Base-by-base conservation (phyloP, 2,797 vertebrate genomes). In the Notolepis coatsorum region DNA sequence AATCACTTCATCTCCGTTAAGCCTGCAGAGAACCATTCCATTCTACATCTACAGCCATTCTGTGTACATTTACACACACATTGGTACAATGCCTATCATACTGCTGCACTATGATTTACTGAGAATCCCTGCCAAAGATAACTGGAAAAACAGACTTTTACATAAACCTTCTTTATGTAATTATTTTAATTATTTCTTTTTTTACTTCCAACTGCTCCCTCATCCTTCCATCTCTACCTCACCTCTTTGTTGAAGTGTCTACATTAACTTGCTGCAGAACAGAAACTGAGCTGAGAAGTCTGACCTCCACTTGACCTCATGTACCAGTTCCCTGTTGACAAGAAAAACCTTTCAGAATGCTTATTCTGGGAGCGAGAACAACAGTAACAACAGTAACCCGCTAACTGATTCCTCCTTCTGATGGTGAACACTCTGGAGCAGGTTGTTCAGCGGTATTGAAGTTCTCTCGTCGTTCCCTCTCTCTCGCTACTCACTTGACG, bases 401-500 rank as follows among this genome's bases (percentile, higher is more conserved):
- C n/a, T n/a, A n/a, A n/a, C n/a, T n/a, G n/a, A n/a, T n/a, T n/a
- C n/a, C n/a, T n/a, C n/a, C n/a, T 23, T 10, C 10, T 12, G 17
- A 4, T 33, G 30, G n/a, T 37, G 10, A n/a, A n/a, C 12, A 10
- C 33, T 3, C 2, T 37, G 33, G 33, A 12, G 12, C n/a, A 5
- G 1, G 10, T 37, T 37, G 10, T 1, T n/a, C 12, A 37, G n/a
- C n/a, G 33, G 9, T 9, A 3, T 8, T 1, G 2, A 2, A 35
- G 9, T 35, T 35, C n/a, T 10, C 9, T 13, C 3, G n/a, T 10
- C n/a, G 12, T 37, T 37, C 56, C 27, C 21, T 39, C 31, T 27
- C 38, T 25, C 53, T 48, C 21, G 55, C 24, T 47, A 81, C 95
- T 5, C 82, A 99, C 98, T 89, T 98, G 84, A 94, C 91, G 0